A percentile compares a stretch with the other conserved stretches of the same genome.
Conservation (phyloP, 2,113 vertebrate genomes). For the Pollachius pollachius region DNA sequence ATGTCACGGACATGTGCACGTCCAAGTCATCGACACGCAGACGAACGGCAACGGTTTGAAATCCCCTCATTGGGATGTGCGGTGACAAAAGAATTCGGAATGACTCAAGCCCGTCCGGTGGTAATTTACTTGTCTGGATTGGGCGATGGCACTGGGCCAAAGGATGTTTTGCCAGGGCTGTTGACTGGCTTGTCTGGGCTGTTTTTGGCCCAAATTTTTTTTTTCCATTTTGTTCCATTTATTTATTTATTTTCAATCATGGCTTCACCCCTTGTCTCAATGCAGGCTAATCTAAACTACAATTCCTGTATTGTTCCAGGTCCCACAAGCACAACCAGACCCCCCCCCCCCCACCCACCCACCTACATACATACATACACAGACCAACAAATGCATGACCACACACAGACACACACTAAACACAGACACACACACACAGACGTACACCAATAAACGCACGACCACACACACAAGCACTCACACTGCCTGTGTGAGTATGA, state of each 20-base stretch:
- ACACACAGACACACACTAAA: too few relatives aligned
- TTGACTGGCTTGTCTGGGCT: conserved; percentile 44
- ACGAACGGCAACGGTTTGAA: conserved; percentile 23
- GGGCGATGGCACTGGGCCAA: conserved; percentile 30
- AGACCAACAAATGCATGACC: too few relatives aligned
- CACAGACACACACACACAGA: too few relatives aligned
- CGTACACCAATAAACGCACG: too few relatives aligned
- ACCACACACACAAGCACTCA: too few relatives aligned
- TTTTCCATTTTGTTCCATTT: not conserved
- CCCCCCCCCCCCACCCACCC: too few relatives aligned
- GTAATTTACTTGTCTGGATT: conserved; percentile 38
- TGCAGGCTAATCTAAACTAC: conserved; percentile 17
- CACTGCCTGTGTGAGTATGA: conserved; percentile 35
- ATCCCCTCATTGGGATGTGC: conserved; percentile 51
- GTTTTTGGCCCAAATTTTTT: conserved; percentile 35
- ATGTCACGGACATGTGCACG: not conserved
- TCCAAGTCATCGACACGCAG: not conserved
- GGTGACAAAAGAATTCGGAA: conserved; percentile 48
- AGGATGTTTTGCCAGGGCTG: conserved; percentile 53
- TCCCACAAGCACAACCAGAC: conserved; percentile 36
- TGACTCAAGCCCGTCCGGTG: conserved; percentile 50
- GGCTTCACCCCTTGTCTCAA: conserved; percentile 35
- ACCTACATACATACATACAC: too few relatives aligned
- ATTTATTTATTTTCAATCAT: conserved; percentile 14
- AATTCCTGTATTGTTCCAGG: conserved; percentile 32